A percentile compares a stretch with the other conserved stretches of the same genome.
phyloP scores from a whole-genome alignment of 2,888 invertebrate genomes.

The Microlaimidae sp. region DNA sequence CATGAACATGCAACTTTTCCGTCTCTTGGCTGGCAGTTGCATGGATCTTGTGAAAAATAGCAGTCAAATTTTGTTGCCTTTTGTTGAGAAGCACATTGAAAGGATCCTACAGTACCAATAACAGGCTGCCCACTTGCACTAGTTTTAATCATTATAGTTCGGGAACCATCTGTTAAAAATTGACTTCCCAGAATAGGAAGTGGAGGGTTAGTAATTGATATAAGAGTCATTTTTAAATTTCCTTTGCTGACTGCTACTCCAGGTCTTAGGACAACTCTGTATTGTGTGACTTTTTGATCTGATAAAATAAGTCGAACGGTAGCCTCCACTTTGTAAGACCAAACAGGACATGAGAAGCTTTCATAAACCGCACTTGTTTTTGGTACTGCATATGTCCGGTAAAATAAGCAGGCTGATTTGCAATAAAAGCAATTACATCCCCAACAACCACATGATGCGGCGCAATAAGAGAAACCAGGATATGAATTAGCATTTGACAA shows the following conservation, averaged over 20 bases:
- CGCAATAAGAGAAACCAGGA: constrained; percentile 3
- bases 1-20: background rate
- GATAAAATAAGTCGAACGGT: background rate
- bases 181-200: background rate
- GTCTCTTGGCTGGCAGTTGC: constrained; percentile 2
- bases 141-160: background rate
- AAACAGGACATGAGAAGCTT: constrained; percentile 4
- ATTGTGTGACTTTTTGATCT: background rate
- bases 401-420: constrained; percentile 1
- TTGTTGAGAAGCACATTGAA: background rate
- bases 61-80: background rate
- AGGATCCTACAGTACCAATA: background rate
- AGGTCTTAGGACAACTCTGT: background rate
- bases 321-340: background rate
- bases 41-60: background rate
- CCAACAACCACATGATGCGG: background rate
- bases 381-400: background rate
- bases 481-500: background rate
- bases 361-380: background rate
- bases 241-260: background rate
- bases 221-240: background rate
- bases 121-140: background rate
- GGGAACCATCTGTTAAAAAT: background rate
- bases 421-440: constrained; percentile 3
- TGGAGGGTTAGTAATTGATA: background rate